A percentile compares a stretch with the other conserved stretches of the same genome.
Evolutionary conservation across 2,888 invertebrate species (phyloP).

Genomic region (Eupithecia dodoneata): DNA sequence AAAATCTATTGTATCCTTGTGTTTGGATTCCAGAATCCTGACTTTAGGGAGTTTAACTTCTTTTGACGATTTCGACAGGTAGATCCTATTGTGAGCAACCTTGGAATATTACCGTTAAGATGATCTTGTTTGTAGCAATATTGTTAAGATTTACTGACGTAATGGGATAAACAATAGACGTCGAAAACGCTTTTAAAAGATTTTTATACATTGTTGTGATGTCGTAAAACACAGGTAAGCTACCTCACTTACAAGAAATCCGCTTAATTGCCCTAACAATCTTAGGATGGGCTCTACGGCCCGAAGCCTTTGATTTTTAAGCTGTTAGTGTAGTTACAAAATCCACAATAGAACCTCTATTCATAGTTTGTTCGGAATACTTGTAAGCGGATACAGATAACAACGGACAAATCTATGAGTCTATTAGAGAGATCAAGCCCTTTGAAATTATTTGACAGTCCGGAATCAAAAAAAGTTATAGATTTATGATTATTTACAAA

Average conservation of each 20-base stretch:
- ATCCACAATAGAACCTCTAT: slow-evolving; percentile 19
- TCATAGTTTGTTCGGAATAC: slow-evolving; percentile 11
- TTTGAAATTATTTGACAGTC: not conserved
- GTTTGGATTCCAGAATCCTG: slow-evolving; percentile 43
- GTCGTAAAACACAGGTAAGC: slow-evolving; percentile 78
- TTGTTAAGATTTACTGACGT: slow-evolving; percentile 73
- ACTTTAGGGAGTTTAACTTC: slow-evolving; percentile 36
- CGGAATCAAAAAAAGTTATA: not conserved
- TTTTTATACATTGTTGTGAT: slow-evolving; percentile 60
- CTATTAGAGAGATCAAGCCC: slow-evolving; percentile 7
- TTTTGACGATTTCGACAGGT: slow-evolving; percentile 56
- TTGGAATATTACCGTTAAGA: slow-evolving; percentile 71
- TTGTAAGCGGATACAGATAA: slow-evolving; percentile 25
- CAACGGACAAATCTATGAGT: slow-evolving; percentile 13
- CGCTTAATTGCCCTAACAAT: slow-evolving; percentile 69
- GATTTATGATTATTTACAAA: not conserved
- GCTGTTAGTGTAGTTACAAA: slow-evolving; percentile 26
- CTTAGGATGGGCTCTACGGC: slow-evolving; percentile 33
- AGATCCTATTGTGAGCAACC: slow-evolving; percentile 60
- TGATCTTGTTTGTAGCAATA: slow-evolving; percentile 70
- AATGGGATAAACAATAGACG: slow-evolving; percentile 74
- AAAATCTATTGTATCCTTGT: slow-evolving; percentile 39
- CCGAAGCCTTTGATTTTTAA: slow-evolving; percentile 56
- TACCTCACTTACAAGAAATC: slow-evolving; percentile 76
- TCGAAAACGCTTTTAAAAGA: slow-evolving; percentile 44